Evolutionary conservation across 2,797 vertebrate genomes (phyloP).

Genomic region (Podarcis lilfordi): DNA sequence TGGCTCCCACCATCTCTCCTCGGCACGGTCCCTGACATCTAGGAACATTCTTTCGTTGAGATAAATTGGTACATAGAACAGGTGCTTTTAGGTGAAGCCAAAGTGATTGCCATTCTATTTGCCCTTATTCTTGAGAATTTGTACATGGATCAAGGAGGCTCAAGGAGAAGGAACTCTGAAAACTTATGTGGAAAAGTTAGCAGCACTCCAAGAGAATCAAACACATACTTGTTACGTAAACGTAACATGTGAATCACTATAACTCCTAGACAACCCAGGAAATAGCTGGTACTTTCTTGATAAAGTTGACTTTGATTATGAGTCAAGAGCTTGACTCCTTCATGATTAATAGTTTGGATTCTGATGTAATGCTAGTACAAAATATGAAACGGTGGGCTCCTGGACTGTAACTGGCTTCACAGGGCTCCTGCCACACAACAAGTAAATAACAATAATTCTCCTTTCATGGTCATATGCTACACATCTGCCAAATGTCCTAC

Average conservation of each 20-base stretch:
- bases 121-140: no score
- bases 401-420: background rate
- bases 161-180: no score
- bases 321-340: background rate
- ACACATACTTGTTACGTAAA: background rate
- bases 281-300: background rate
- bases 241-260: background rate
- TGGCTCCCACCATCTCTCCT: no score
- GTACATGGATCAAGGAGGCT: no score
- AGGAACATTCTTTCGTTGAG: no score
- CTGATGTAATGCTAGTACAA: background rate
- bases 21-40: no score
- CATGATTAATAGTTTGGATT: background rate
- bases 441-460: constrained; percentile 11
- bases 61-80: no score
- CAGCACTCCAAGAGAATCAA: background rate
- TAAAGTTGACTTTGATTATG: background rate
- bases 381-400: background rate
- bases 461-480: background rate
- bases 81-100: no score
- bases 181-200: no score
- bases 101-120: no score
- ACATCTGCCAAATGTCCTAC: constrained; percentile 11
- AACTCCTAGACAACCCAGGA: background rate
- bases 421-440: background rate